A percentile compares a stretch with the other conserved stretches of the same genome.
Conservation (phyloP, 2,113 vertebrate species). For the Cyanoramphus novaezelandiae region DNA sequence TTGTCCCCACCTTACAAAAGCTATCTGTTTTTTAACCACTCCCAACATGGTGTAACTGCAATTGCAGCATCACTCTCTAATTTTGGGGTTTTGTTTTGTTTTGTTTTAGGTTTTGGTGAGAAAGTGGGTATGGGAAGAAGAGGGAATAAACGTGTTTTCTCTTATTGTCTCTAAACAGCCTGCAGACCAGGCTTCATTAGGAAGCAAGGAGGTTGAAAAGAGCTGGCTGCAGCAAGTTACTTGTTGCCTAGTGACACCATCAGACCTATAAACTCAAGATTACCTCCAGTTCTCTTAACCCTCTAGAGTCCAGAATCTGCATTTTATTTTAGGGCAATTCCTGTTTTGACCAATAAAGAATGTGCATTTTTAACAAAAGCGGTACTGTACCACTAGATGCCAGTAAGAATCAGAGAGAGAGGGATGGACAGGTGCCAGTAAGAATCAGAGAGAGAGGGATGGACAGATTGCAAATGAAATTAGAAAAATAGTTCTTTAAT, state of each 20-base stretch:
- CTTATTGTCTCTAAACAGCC: neutral
- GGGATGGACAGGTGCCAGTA: neutral
- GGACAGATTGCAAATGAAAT: neutral
- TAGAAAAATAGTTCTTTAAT: neutral
- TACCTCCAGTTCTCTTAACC: conserved; percentile 37
- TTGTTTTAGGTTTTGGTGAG: neutral
- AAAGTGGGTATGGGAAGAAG: neutral
- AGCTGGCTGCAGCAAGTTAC: conserved; percentile 46
- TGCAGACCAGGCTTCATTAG: neutral
- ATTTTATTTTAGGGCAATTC: neutral
- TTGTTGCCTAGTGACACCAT: conserved; percentile 64
- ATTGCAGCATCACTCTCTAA: neutral
- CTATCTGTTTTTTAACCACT: neutral
- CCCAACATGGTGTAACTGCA: neutral
- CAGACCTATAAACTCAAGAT: conserved; percentile 35
- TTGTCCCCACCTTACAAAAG: neutral
- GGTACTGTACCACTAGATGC: neutral
- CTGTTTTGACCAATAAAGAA: neutral
- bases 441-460: neutral
- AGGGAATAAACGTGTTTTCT: neutral
- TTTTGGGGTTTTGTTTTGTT: neutral
- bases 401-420: neutral
- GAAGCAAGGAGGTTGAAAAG: neutral
- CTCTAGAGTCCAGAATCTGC: neutral
- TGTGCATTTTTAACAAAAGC: neutral